phyloP scores from a whole-genome alignment of 2,797 vertebrate genomes.

The Cynopterus sphinx region DNA sequence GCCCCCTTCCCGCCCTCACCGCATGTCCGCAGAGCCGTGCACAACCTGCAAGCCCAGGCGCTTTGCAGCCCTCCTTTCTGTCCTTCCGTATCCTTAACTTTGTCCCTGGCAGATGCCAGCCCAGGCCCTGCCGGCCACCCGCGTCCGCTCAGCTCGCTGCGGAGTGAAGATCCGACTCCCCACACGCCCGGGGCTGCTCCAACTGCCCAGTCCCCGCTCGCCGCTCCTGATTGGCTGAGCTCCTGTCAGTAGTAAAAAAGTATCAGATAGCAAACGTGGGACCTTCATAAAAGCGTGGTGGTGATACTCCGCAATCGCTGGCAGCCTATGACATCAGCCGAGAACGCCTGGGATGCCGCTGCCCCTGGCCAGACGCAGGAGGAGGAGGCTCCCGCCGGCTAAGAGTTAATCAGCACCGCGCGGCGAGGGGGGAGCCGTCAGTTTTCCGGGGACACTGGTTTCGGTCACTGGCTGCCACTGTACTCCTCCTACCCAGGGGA shows the following conservation, averaged over 20 bases:
- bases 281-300: slow-evolving; percentile 85
- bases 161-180: slow-evolving; percentile 79
- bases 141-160: background rate
- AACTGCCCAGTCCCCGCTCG: slow-evolving; percentile 60
- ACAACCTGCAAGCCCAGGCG: background rate
- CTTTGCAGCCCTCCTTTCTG: background rate
- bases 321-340: slow-evolving; percentile 89
- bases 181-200: slow-evolving; percentile 59
- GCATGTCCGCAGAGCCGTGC: background rate
- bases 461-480: slow-evolving; percentile 82
- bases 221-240: slow-evolving; percentile 84
- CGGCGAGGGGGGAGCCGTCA: slow-evolving; percentile 82
- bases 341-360: slow-evolving; percentile 86
- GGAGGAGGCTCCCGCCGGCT: slow-evolving; percentile 82
- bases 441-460: slow-evolving; percentile 85
- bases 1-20: background rate
- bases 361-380: slow-evolving; percentile 81
- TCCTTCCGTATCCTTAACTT: background rate
- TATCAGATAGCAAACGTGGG: slow-evolving; percentile 88
- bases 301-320: slow-evolving; percentile 83
- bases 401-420: slow-evolving; percentile 64
- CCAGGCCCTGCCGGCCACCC: background rate
- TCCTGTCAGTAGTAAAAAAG: slow-evolving; percentile 86
- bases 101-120: background rate
- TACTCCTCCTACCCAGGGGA: slow-evolving; percentile 73